Base-by-base conservation (phyloP, 1,140 invertebrate genomes). In the Palaemon carinicauda region DNA sequence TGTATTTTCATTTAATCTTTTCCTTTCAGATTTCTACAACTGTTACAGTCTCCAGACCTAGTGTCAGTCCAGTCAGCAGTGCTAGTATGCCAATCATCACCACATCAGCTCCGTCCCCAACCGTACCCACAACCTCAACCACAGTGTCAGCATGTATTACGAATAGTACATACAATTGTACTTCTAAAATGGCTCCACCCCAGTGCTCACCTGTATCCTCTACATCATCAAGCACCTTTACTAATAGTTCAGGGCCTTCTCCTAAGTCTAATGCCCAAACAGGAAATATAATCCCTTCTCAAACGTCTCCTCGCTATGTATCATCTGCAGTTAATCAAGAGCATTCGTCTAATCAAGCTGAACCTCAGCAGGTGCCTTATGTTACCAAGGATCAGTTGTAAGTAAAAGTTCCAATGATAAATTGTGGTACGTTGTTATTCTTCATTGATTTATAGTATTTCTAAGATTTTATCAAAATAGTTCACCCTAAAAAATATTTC, bases 21-120 rank as follows among this genome's bases (percentile, higher is more conserved):
- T 41, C 41, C 41, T 41, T 41, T 41, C 50, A 41, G 21, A 53
- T 50, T 24, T 21, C 75, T 24, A 51, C 4, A 33, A 69, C 50
- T 75, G 51, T 24, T 74, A 60, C 41, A 12, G 31, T 69, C 2
- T 74, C 41, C 31, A 86, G 78, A 41, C 51, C 33, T 17, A 86
- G 56, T 54, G 41, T 56, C n/a, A 80, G 77, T 50, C 84, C 77
- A 12, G 84, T 50, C 19, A 29, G 21, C 14, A 29, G 60, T 69
- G 60, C 84, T 17, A 86, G 84, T 69, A 86, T 86, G 84, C 84
- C 84, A 19, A 86, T 78, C 77, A 86, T 86, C 53, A 29, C 84
- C 65, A 86, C 84, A 1, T 80, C 84, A 17, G 84, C 54, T 24
- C 73, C 84, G 14, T 86, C 84, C 41, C 84, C 84, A 27, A 86